phyloP scores from a whole-genome alignment of 2,113 vertebrate genomes.

The Gavia stellata region DNA sequence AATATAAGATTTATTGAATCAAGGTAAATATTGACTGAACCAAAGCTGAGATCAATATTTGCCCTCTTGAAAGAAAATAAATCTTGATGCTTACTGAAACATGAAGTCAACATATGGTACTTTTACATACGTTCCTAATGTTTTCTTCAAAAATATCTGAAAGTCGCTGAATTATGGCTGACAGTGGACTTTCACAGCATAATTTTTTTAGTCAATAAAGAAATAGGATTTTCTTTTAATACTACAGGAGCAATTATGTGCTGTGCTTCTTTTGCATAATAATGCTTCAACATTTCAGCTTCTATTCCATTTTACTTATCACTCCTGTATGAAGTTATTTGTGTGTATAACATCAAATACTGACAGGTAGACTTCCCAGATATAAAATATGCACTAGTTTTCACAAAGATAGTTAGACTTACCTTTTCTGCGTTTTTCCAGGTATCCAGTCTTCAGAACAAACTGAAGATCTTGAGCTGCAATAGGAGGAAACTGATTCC shows the following conservation, averaged over 20 bases:
- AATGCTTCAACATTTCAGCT: background rate
- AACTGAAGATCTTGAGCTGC: conserved; percentile 88
- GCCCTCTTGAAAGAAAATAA: conserved; percentile 56
- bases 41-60: conserved; percentile 61
- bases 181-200: background rate
- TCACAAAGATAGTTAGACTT: background rate
- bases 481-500: conserved; percentile 83
- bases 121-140: conserved; percentile 17
- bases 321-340: background rate
- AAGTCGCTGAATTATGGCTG: background rate
- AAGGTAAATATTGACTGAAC: conserved; percentile 60
- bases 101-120: conserved; percentile 49
- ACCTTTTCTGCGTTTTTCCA: conserved; percentile 98
- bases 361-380: background rate
- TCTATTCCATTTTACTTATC: background rate
- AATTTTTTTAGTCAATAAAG: background rate
- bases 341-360: background rate
- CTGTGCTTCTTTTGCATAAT: background rate
- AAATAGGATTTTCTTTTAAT: background rate
- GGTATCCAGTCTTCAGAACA: conserved; percentile 88
- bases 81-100: conserved; percentile 57
- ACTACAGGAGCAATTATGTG: background rate
- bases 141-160: conserved; percentile 33
- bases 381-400: background rate
- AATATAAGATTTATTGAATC: conserved; percentile 59